Percentiles rank a stretch among this genome's conserved stretches.
phyloP scores from a whole-genome alignment of 2,888 invertebrate species.

The Mactromeris polynyma region DNA sequence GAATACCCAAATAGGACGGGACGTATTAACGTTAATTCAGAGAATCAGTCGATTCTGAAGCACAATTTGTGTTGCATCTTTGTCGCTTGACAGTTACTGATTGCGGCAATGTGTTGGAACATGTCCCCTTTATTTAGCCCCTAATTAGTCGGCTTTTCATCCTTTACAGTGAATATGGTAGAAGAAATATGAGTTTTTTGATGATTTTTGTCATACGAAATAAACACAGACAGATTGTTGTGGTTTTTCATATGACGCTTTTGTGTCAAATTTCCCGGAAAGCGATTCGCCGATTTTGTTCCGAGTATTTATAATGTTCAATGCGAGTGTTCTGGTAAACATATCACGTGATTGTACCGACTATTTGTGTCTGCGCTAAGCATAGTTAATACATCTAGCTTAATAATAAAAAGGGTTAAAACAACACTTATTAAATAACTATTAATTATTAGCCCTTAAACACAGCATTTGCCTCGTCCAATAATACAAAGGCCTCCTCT shows the following conservation, averaged over 20 bases:
- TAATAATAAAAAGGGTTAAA: no score
- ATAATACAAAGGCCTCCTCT: no score
- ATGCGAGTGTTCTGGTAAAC: no score
- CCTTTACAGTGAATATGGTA: slow-evolving; percentile 35
- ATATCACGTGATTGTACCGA: no score
- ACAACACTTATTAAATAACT: no score
- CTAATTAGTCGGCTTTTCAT: slow-evolving; percentile 59
- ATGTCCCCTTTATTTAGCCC: slow-evolving; percentile 58
- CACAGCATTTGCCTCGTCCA: no score
- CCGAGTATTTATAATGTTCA: no score
- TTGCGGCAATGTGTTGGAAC: slow-evolving; percentile 61
- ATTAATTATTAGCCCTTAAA: no score
- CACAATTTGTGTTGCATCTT: slow-evolving; percentile 34
- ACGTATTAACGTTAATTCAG: slow-evolving; percentile 60
- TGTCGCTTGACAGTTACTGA: slow-evolving; percentile 53
- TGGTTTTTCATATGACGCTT: slow-evolving; percentile 19
- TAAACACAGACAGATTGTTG: slow-evolving; percentile 64
- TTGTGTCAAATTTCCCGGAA: slow-evolving; percentile 11
- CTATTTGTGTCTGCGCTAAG: no score
- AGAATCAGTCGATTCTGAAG: slow-evolving; percentile 51
- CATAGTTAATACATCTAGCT: no score
- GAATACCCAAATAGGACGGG: slow-evolving; percentile 45
- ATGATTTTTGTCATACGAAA: slow-evolving; percentile 41
- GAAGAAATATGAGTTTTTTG: slow-evolving; percentile 58
- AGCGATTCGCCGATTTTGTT: background rate